A percentile compares a stretch with the other conserved stretches of the same genome.
phyloP scores from a whole-genome alignment of 1,140 invertebrate genomes.

The Pogonomyrmex barbatus region DNA sequence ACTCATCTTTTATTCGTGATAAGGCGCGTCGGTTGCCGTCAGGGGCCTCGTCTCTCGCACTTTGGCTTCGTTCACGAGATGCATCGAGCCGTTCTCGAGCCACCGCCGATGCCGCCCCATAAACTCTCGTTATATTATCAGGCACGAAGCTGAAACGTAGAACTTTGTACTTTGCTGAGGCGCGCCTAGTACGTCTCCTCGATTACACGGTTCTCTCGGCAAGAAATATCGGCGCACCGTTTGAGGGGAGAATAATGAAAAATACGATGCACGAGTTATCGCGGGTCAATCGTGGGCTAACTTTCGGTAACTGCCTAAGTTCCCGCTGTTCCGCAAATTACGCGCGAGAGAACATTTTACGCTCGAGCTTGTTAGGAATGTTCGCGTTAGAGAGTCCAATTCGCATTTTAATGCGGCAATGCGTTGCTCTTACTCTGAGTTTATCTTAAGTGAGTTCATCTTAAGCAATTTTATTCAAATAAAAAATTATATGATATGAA shows the following conservation, averaged over 20 bases:
- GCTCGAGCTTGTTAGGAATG: not conserved
- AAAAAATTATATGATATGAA: not conserved
- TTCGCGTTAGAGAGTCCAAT: not conserved
- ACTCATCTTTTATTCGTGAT: conserved; percentile 65
- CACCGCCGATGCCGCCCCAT: conserved; percentile 40
- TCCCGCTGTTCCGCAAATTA: conserved; percentile 7
- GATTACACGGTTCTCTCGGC: conserved; percentile 40
- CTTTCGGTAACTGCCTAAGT: conserved; percentile 6
- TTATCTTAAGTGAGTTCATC: not conserved
- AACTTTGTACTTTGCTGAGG: conserved; percentile 65
- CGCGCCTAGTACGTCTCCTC: conserved; percentile 39
- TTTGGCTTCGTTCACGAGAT: conserved; percentile 39
- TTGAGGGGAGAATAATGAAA: conserved; percentile 58
- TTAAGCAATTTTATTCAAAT: not conserved
- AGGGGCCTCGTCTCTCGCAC: conserved; percentile 33
- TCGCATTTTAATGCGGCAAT: not conserved
- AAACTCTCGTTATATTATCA: conserved; percentile 70
- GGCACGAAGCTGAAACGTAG: conserved; percentile 53
- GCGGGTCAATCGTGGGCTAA: conserved; percentile 29
- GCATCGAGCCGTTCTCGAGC: conserved; percentile 5
- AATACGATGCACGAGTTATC: conserved; percentile 43
- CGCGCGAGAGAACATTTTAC: not conserved
- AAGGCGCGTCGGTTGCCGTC: conserved; percentile 61
- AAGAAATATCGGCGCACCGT: conserved; percentile 26
- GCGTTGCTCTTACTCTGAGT: not conserved